phyloP scores from a whole-genome alignment of 2,888 invertebrate species.

The Argyra leucocephala region DNA sequence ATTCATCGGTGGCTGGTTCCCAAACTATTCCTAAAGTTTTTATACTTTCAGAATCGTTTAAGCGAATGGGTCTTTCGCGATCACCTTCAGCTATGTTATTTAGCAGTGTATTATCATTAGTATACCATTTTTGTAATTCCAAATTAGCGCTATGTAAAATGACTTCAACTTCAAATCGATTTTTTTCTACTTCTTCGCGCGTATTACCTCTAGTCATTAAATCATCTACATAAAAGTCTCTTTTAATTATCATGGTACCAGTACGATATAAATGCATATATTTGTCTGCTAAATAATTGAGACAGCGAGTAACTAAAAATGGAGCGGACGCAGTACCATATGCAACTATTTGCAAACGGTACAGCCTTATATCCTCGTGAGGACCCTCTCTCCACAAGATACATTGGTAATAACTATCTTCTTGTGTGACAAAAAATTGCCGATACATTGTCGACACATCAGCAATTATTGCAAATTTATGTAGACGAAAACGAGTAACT shows the following conservation, averaged over 20 bases:
- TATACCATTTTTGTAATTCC: constrained; percentile 22
- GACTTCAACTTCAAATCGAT: constrained; percentile 17
- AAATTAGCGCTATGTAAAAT: constrained; percentile 19
- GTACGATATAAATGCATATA: constrained; percentile 23
- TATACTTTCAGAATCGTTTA: constrained; percentile 18
- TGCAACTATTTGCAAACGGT: constrained; percentile 19
- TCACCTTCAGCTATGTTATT: constrained; percentile 12
- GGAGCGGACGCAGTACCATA: constrained; percentile 22
- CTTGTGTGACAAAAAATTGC: constrained; percentile 10
- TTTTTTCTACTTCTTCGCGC: constrained; percentile 18
- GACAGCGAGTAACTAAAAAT: constrained; percentile 16
- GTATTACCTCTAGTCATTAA: constrained; percentile 21
- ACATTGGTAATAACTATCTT: constrained; percentile 10
- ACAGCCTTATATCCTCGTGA: no score
- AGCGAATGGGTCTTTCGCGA: constrained; percentile 9
- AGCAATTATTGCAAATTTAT: no score
- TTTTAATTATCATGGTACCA: constrained; percentile 21
- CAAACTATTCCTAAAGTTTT: constrained; percentile 21
- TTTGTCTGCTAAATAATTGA: constrained; percentile 22
- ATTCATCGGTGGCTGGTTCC: constrained; percentile 16
- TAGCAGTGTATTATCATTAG: constrained; percentile 17
- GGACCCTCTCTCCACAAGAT: no score
- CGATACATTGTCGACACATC: constrained; percentile 16
- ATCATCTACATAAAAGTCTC: constrained; percentile 27
- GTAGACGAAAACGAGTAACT: no score